phyloP scores from a whole-genome alignment of 2,797 vertebrate species.

The Rhynchonycteris naso region DNA sequence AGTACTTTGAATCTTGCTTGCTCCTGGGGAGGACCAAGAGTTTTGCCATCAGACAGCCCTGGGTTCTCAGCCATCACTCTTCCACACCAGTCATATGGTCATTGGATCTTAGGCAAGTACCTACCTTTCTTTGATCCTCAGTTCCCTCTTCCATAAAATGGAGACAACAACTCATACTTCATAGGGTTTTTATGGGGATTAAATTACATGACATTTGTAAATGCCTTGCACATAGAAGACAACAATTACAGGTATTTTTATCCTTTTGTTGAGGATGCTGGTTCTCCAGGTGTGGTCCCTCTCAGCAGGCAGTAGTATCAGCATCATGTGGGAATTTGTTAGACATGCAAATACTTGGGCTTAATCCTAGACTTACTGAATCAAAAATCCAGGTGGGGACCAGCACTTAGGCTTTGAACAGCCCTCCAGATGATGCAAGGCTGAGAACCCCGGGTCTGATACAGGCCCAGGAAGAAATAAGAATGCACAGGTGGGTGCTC shows the following conservation, averaged over 20 bases:
- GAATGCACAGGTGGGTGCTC: neutral
- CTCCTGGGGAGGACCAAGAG: too few species aligned
- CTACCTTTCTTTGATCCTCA: neutral
- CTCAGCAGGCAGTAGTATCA: neutral
- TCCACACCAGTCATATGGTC: rapidly evolving
- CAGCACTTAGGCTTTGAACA: neutral
- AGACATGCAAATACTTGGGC: neutral
- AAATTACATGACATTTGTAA: neutral
- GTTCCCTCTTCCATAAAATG: neutral
- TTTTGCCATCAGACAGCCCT: neutral
- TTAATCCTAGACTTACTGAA: neutral
- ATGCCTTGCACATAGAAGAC: neutral
- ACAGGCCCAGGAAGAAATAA: neutral
- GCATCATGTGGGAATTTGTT: neutral
- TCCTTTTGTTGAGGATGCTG: neutral
- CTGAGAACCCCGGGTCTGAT: neutral
- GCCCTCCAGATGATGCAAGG: neutral
- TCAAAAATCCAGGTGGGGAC: neutral
- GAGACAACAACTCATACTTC: neutral
- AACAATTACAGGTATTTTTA: neutral
- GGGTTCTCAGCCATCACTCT: neutral
- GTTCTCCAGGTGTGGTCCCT: neutral
- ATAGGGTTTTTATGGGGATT: neutral
- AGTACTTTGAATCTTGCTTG: neutral
- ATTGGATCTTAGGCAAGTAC: neutral